Evolutionary conservation across 2,888 invertebrate species (phyloP), one percentile per base, ranked within the genome.

Genomic region (Chrysotoxum bicinctum): DNA sequence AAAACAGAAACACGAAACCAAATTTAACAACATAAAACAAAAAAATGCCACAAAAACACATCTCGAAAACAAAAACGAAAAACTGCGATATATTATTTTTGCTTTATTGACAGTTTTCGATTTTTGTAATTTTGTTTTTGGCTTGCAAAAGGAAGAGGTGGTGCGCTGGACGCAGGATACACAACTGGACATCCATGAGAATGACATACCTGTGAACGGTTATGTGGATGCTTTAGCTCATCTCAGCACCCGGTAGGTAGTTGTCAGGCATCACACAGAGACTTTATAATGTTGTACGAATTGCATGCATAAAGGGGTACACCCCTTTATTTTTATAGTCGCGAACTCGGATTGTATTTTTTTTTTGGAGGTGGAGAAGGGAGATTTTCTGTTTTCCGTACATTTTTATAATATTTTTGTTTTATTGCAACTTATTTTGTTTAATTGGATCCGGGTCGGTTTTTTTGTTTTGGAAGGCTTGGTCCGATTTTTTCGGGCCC

Each of bases 71-170:
- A 1, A 60, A 66, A 66, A 37, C 37, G 48, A 75, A 79, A 81
- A 40, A 80, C 75, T 58, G 37, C 62, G 73, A 76, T 77, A 76
- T 80, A 85, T 85, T 85, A 81, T 81, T 85, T 84, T 81, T 85
- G 76, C 81, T 76, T 81, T 85, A 81, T 85, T 85, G 85, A 85
- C 80, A 81, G 81, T 85, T 85, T 84, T 64, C 75, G 72, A 80
- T 70, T 84, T 83, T 70, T 69, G 56, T 9, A 35, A 37, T 66
- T 75, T 80, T n/a, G 48, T 52, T 60, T 35, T 30, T 26, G 19
- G 30, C 37, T 48, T 6, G 45, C 16, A 23, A n/a, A 1, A 35
- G 19, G 8, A 16, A 50, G 23, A 23, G 43, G 43, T 52, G 52
- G 76, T 45, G 64, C 50, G 8, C 54, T 48, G 72, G 26, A 35